Base-by-base conservation (phyloP, 2,113 vertebrate genomes). In the Aphyosemion australe region DNA sequence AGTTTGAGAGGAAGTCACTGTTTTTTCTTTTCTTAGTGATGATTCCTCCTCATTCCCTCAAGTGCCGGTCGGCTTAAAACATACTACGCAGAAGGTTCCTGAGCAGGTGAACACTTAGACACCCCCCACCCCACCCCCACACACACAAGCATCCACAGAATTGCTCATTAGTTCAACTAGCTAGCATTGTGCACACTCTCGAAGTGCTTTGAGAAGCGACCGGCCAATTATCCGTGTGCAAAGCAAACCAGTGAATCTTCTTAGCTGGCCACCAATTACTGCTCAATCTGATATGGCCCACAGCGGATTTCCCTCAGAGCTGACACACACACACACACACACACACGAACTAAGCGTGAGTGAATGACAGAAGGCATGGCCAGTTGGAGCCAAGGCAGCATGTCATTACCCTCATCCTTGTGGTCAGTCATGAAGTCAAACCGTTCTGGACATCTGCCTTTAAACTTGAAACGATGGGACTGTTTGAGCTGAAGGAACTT, bases 81-180 rank as follows among this genome's bases (percentile, higher is more conserved):
- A 1, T n/a, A 59, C 41, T 32, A 43, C 59, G 64, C 12, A 9
- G 57, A 37, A 78, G 26, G 49, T 59, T 60, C 21, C 12, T 53
- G 63, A 65, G n/a, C 68, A 57, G 39, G 84, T 49, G 63, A 67
- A 69, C 64, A 72, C 41, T 42, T 68, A 21, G 9, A 69, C 68
- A 59, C 79, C 53, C 57, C 31, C 56, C 39, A 79, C 53, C 57
- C 31, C 56, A 41, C 64, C 67, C 65, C 47, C 52, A 49, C 61
- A 37, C 55, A 49, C 75, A 66, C 49, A 58, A 56, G 57, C 47
- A 52, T 46, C 51, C 61, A 43, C 16, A 65, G 69, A 59, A 57
- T 60, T 69, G 80, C 85, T 91, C 85, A 90, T 91, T 91, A 89
- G 85, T 90, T 87, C 85, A 82, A 80, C 89, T 73, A 83, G 85